Evolutionary conservation across 2,797 vertebrate species (phyloP).

Genomic region (Monodelphis domestica): DNA sequence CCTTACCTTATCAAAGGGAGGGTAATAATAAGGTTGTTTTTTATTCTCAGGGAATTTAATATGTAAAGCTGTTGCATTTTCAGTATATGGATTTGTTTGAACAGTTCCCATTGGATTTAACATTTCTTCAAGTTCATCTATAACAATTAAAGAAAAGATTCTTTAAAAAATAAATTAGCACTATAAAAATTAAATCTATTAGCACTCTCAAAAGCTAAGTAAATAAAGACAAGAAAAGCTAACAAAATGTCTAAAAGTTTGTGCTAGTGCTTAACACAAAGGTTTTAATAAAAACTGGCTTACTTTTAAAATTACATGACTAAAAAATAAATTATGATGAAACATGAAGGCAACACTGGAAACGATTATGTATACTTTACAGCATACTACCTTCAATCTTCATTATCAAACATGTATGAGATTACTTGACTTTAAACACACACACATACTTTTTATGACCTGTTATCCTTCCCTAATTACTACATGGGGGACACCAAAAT

Average conservation of each 20-base stretch:
- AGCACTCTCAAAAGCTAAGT: constrained; percentile 1
- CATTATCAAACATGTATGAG: constrained; percentile 7
- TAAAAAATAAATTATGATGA: constrained; percentile 47
- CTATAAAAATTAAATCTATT: constrained; percentile 34
- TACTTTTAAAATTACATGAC: not conserved
- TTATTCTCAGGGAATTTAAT: constrained; percentile 93
- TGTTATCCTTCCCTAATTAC: not conserved
- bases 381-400: not conserved
- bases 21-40: constrained; percentile 91
- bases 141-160: constrained; percentile 70
- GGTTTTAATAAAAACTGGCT: constrained; percentile 12
- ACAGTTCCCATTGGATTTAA: constrained; percentile 98
- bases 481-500: not conserved
- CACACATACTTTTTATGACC: not conserved
- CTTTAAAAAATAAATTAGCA: constrained; percentile 13
- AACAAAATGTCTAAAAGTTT: constrained; percentile 31
- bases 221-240: not conserved
- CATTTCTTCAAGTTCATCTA: constrained; percentile 99
- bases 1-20: constrained; percentile 97
- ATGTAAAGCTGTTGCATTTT: constrained; percentile 96
- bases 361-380: not conserved
- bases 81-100: constrained; percentile 96
- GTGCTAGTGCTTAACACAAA: constrained; percentile 50
- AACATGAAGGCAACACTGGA: not conserved
- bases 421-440: constrained; percentile 5